Percentiles rank a stretch among this genome's conserved stretches.
phyloP scores from a whole-genome alignment of 2,888 invertebrate species.

The Chydorus sphaericus region DNA sequence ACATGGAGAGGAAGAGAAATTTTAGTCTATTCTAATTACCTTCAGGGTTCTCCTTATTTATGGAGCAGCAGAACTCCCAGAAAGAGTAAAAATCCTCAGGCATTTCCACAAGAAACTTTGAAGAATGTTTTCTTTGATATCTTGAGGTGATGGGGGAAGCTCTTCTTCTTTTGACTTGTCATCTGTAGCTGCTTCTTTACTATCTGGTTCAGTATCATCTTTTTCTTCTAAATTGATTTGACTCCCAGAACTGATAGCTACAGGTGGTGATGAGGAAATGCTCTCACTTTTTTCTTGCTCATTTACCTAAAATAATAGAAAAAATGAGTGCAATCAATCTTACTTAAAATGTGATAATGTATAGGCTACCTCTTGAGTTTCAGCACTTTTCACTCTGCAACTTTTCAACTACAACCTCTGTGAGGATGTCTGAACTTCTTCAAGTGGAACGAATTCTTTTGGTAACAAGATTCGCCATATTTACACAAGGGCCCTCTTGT shows the following conservation, averaged over 20 bases:
- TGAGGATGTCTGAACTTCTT: slow-evolving; percentile 58
- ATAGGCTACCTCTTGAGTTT: too few relatives aligned
- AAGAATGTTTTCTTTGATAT: slow-evolving; percentile 42
- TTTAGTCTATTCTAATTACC: slow-evolving; percentile 22
- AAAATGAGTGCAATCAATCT: neutral
- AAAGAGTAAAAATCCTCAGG: slow-evolving; percentile 78
- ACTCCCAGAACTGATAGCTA: too few relatives aligned
- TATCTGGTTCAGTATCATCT: neutral
- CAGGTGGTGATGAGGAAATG: neutral
- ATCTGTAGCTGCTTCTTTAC: neutral
- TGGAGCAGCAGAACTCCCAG: slow-evolving; percentile 53
- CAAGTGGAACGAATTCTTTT: slow-evolving; percentile 58
- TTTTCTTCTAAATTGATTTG: too few relatives aligned
- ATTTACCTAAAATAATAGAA: neutral
- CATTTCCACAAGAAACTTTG: slow-evolving; percentile 70
- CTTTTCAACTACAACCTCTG: neutral
- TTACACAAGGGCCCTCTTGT: slow-evolving; percentile 48
- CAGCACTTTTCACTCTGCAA: slow-evolving; percentile 13
- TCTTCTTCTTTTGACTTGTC: too few relatives aligned
- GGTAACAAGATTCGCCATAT: slow-evolving; percentile 66
- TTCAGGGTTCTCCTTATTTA: slow-evolving; percentile 39
- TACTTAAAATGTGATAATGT: too few relatives aligned
- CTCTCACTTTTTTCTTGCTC: neutral
- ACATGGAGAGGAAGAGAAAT: neutral
- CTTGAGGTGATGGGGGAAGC: slow-evolving; percentile 29